Evolutionary conservation across 2,797 vertebrate genomes (phyloP), one percentile per base, ranked within the genome.

Genomic region (Phataginus tricuspis): DNA sequence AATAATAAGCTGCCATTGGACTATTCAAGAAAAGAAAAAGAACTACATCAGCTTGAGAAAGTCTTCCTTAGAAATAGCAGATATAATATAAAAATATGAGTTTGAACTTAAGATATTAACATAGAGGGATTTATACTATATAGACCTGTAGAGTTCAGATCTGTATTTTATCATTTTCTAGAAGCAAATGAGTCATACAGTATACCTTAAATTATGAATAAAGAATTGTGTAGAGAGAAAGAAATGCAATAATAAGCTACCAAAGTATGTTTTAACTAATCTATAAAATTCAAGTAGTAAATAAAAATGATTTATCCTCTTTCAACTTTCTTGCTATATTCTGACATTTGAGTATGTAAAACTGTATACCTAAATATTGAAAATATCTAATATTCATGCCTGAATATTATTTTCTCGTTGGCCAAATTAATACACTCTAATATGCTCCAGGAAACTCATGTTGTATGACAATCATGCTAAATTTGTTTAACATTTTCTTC

Each of bases 401-500:
- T 55, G 29, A 95, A 90, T 39, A 80, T 64, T 71, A 75, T 45
- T 93, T 66, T 93, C 86, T 80, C 79, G 1, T 84, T 80, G 57
- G 86, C 39, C 59, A 88, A 88, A 66, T 94, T 82, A 86, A 61
- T 86, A 78, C 5, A 90, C 59, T 71, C 71, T 90, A 77, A 69
- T 64, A 92, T 83, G 34, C 34, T 74, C 37, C 53, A 79, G 63
- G 91, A 95, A 83, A 91, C 64, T 75, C 72, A 51, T 39, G 23
- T 23, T 72, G n/a, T 18, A 15, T 91, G 78, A 68, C 63, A 94
- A 86, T 90, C 69, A 85, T 57, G 71, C 18, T n/a, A 84, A 95
- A 82, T 29, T 64, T 93, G 31, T 53, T 93, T 69, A 82, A 90
- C 45, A 69, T 92, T 96, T 94, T 90, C 55, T 90, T 92, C 84